phyloP scores from a whole-genome alignment of 2,888 invertebrate species.

The Ochropacha duplaris region DNA sequence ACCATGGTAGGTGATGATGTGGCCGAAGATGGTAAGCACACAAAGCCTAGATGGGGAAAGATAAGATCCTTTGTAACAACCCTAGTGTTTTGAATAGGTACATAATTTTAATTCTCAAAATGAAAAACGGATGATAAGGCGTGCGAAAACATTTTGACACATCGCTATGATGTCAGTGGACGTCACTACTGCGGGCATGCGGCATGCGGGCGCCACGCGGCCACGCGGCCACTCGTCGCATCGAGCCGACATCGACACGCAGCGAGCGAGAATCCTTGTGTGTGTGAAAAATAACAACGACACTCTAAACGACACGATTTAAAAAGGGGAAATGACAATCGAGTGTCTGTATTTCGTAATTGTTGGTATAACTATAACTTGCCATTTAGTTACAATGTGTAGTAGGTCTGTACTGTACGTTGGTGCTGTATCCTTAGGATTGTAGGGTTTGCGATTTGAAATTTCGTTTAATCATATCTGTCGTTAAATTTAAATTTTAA shows the following conservation, averaged over 20 bases:
- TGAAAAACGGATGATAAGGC: conserved; percentile 17
- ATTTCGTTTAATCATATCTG: too few relatives aligned
- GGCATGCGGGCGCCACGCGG: conserved; percentile 64
- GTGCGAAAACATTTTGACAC: conserved; percentile 30
- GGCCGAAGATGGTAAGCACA: too few relatives aligned
- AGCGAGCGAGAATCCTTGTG: neutral
- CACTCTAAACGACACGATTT: neutral
- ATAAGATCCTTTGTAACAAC: too few relatives aligned
- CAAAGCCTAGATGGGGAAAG: too few relatives aligned
- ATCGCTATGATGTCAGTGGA: conserved; percentile 12
- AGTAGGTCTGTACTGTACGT: too few relatives aligned
- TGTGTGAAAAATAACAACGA: conserved; percentile 1
- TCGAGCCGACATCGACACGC: conserved; percentile 11
- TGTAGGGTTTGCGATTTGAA: too few relatives aligned
- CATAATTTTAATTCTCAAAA: too few relatives aligned
- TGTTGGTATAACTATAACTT: neutral
- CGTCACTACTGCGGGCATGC: conserved; percentile 42
- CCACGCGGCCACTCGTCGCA: conserved; percentile 11
- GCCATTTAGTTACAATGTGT: neutral
- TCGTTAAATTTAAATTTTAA: too few relatives aligned
- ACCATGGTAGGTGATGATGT: too few relatives aligned
- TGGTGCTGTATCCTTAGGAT: too few relatives aligned
- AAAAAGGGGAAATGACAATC: neutral
- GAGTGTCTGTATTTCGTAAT: neutral
- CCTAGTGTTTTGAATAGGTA: too few relatives aligned